These are phyloP conservation scores for Cairina moschata DNA, from an alignment of 2,113 vertebrate genomes.

Conservation along the genomic window DNA sequence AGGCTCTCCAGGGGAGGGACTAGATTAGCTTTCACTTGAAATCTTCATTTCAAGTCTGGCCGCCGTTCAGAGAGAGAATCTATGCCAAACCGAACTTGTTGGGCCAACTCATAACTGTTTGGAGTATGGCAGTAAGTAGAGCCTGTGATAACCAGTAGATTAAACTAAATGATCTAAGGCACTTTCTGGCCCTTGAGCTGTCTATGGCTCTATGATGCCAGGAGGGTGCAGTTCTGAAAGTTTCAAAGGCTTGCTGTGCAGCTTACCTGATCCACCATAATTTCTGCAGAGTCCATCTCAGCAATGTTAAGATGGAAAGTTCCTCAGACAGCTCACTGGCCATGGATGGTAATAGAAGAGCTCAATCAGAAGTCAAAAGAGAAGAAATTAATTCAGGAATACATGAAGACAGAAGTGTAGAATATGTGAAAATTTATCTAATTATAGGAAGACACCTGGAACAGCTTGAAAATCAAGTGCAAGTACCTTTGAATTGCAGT, in stretches of 20 bases:
- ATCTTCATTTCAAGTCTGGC: background rate
- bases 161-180: background rate
- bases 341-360: background rate
- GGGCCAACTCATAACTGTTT: background rate
- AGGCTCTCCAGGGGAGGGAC: background rate
- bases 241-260: background rate
- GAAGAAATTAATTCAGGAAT: background rate
- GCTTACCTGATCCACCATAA: background rate
- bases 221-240: background rate
- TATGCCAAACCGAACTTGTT: background rate
- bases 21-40: background rate
- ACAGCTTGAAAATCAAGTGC: background rate
- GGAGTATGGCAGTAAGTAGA: background rate
- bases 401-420: background rate
- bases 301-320: background rate
- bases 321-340: background rate
- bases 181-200: background rate
- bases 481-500: background rate
- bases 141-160: background rate
- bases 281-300: background rate
- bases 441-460: constrained; percentile 9
- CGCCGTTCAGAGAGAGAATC: background rate
- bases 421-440: background rate
- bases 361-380: background rate
- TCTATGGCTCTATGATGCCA: background rate